phyloP scores from a whole-genome alignment of 2,113 vertebrate species.

The Callaeas wilsoni region DNA sequence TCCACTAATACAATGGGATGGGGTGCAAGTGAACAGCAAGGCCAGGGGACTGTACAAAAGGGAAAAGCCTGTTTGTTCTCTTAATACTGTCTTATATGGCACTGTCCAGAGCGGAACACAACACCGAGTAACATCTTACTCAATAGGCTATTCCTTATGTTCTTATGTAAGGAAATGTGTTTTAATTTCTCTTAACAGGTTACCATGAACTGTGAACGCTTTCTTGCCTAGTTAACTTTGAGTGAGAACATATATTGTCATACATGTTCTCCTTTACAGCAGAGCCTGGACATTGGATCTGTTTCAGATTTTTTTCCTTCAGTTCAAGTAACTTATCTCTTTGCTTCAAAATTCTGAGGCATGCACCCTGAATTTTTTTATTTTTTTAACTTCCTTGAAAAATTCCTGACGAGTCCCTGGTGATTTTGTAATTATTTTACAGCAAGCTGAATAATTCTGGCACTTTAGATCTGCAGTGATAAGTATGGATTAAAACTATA shows the following conservation, averaged over 20 bases:
- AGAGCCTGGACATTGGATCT: not conserved
- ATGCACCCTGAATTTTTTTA: not conserved
- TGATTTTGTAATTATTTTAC: not conserved
- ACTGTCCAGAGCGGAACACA: not conserved
- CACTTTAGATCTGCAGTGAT: not conserved
- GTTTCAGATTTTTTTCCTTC: not conserved
- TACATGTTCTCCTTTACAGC: not conserved
- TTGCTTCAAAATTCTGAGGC: not conserved
- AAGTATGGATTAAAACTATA: not conserved
- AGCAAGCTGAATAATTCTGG: not conserved
- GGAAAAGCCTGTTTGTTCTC: not conserved
- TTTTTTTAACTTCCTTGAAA: not conserved
- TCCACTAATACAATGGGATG: not conserved
- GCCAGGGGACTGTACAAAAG: not conserved
- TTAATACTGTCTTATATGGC: too few relatives aligned
- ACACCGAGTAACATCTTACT: not conserved
- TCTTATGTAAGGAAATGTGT: not conserved
- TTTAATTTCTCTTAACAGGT: not conserved
- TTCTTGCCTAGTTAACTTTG: not conserved
- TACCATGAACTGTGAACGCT: not conserved
- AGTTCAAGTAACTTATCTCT: not conserved
- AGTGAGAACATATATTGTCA: not conserved
- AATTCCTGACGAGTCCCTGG: not conserved
- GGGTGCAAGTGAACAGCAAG: not conserved
- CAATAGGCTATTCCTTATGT: not conserved